Evolutionary conservation across 2,797 vertebrate genomes (phyloP).

Genomic region (Myotis myotis): DNA sequence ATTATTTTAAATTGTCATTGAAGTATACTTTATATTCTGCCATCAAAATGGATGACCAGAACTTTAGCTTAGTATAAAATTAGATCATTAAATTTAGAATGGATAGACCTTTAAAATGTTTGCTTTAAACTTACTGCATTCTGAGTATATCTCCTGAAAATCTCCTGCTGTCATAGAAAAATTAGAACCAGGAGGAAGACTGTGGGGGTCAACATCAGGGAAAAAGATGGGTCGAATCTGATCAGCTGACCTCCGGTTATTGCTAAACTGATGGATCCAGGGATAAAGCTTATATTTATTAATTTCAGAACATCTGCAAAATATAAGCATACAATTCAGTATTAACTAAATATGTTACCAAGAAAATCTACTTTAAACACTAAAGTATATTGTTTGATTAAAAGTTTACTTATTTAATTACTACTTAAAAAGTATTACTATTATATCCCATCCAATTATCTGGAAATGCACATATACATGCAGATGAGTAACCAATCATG

Average conservation of each 20-base stretch:
- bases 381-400: not conserved
- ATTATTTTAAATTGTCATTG: slow-evolving; percentile 22
- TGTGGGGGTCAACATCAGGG: slow-evolving; percentile 96
- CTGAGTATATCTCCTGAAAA: slow-evolving; percentile 97
- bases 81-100: slow-evolving; percentile 43
- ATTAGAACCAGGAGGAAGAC: slow-evolving; percentile 92
- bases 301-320: slow-evolving; percentile 94
- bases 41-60: slow-evolving; percentile 34
- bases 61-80: not conserved
- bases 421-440: not conserved
- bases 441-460: not conserved
- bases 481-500: slow-evolving; percentile 48
- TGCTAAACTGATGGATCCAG: slow-evolving; percentile 99
- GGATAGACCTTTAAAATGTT: slow-evolving; percentile 13
- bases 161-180: slow-evolving; percentile 99
- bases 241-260: slow-evolving; percentile 96
- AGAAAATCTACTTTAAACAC: slow-evolving; percentile 61
- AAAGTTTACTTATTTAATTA: slow-evolving; percentile 29
- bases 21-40: not conserved
- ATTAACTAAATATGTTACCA: slow-evolving; percentile 65
- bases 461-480: slow-evolving; percentile 35
- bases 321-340: slow-evolving; percentile 77
- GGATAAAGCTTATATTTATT: slow-evolving; percentile 96
- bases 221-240: slow-evolving; percentile 95
- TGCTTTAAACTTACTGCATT: slow-evolving; percentile 88